These are phyloP conservation scores for Malacoctenus gilli DNA, from an alignment of 2,797 vertebrate genomes.

Conservation along the genomic window DNA sequence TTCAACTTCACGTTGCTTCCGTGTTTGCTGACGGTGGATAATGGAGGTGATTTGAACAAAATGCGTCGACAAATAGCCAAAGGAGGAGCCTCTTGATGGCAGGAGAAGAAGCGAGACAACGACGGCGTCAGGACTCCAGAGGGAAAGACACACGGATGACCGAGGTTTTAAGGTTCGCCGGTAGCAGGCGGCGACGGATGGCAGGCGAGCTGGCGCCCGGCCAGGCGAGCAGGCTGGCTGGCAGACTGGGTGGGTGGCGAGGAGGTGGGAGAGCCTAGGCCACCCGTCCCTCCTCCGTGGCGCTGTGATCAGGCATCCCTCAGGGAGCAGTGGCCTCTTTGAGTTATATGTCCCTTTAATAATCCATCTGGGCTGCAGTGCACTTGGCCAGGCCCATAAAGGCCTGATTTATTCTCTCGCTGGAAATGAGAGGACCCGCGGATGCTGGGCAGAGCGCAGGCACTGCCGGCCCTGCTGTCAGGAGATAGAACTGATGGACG, in stretches of 20 bases:
- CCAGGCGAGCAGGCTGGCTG: slow-evolving; percentile 52
- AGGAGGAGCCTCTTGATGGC: too few species aligned
- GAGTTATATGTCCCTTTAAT: slow-evolving; percentile 83
- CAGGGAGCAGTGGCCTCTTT: slow-evolving; percentile 72
- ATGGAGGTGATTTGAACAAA: slow-evolving; percentile 1
- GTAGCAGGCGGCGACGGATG: slow-evolving; percentile 42
- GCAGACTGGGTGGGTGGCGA: slow-evolving; percentile 51
- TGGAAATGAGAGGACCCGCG: slow-evolving; percentile 77
- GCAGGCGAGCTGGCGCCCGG: slow-evolving; percentile 35
- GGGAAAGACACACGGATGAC: slow-evolving; percentile 31
- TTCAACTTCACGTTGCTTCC: slow-evolving; percentile 1
- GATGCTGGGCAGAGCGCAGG: slow-evolving; percentile 50
- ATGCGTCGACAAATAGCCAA: slow-evolving; percentile 2
- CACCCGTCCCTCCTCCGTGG: slow-evolving; percentile 58
- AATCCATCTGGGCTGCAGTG: slow-evolving; percentile 78
- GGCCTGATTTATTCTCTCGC: slow-evolving; percentile 78
- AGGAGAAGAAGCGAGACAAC: not conserved
- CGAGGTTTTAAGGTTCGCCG: slow-evolving; percentile 58
- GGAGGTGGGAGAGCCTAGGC: slow-evolving; percentile 55
- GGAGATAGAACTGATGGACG: slow-evolving; percentile 74
- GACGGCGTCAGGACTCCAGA: slow-evolving; percentile 2
- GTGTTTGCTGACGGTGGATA: not conserved
- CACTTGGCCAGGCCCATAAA: slow-evolving; percentile 78
- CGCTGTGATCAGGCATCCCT: slow-evolving; percentile 71
- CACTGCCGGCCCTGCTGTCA: slow-evolving; percentile 73